These are phyloP conservation scores for Microctonus brassicae DNA, from an alignment of 2,888 invertebrate species.

Conservation along the genomic window DNA sequence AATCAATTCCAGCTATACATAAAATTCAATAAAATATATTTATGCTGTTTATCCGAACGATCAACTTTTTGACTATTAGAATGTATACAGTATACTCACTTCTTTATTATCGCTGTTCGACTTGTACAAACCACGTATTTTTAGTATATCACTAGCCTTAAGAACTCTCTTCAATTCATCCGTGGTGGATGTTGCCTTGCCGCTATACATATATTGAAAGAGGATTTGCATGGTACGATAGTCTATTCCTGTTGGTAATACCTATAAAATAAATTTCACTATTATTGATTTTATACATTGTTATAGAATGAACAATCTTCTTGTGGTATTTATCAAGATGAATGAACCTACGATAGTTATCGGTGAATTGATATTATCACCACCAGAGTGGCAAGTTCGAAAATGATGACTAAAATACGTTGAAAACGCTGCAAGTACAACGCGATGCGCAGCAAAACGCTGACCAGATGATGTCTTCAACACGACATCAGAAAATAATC, in stretches of 20 bases:
- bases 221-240: constrained; percentile 84
- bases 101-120: constrained; percentile 62
- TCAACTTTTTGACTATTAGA: constrained; percentile 73
- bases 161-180: constrained; percentile 85
- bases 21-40: too few relatives aligned
- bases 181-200: constrained; percentile 87
- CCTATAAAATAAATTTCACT: constrained; percentile 58
- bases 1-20: constrained; percentile 79
- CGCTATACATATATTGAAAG: constrained; percentile 89
- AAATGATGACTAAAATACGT: constrained; percentile 75
- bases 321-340: background rate
- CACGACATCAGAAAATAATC: constrained; percentile 86
- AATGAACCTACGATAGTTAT: constrained; percentile 63
- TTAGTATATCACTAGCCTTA: constrained; percentile 84
- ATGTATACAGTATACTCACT: constrained; percentile 65
- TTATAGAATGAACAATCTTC: background rate
- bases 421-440: constrained; percentile 87
- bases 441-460: constrained; percentile 88
- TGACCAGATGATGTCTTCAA: constrained; percentile 84
- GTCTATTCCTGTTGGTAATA: constrained; percentile 85
- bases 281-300: background rate
- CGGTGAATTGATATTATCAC: constrained; percentile 67
- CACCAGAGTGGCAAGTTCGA: constrained; percentile 68
- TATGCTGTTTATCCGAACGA: constrained; percentile 74
- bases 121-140: constrained; percentile 85